Base-by-base conservation (phyloP, 2,113 vertebrate genomes). In the Catharus fuscescens region DNA sequence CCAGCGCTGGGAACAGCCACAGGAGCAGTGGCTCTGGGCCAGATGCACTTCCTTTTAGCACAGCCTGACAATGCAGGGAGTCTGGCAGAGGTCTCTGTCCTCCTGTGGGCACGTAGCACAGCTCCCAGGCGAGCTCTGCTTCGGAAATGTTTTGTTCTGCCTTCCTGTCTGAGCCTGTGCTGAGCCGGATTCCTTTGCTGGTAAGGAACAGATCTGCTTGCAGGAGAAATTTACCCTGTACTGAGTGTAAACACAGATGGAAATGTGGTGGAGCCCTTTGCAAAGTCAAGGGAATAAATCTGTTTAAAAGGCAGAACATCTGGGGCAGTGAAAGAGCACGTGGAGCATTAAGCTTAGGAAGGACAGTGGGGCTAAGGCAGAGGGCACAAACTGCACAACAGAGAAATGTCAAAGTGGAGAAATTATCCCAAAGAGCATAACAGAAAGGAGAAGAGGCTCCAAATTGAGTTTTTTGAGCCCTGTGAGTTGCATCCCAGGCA, bases 211-310 rank as follows among this genome's bases (percentile, higher is more conserved):
- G 86, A 94, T 86, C 82, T 94, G 71, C 79, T 88, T 8, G 2
- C 60, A 90, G 86, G 52, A 83, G 82, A 86, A 83, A 94, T 85
- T 77, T 93, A 88, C 69, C 91, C 88, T 4, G 16, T 54, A 34
- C 64, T 2, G 5, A 92, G 34, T 59, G 71, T 95, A 95, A 97
- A 97, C 79, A 94, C 92, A 95, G 95, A 90, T 94, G 92, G 79
- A 90, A 93, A 88, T 4, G 28, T 32, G 36, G 54, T 73, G 88
- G 79, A 96, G 59, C 74, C 92, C 86, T 92, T 83, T 80, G 62
- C 76, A 93, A 92, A 96, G 79, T 94, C 59, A 90, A 67, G 23
- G 50, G 78, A 86, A 69, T 90, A 69, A 95, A 93, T 93, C 72
- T 84, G 91, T 88, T 76, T 76, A 25, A 83, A 93, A 80, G 64